Evolutionary conservation across 2,113 vertebrate genomes (phyloP).

Genomic region (Melospiza georgiana): DNA sequence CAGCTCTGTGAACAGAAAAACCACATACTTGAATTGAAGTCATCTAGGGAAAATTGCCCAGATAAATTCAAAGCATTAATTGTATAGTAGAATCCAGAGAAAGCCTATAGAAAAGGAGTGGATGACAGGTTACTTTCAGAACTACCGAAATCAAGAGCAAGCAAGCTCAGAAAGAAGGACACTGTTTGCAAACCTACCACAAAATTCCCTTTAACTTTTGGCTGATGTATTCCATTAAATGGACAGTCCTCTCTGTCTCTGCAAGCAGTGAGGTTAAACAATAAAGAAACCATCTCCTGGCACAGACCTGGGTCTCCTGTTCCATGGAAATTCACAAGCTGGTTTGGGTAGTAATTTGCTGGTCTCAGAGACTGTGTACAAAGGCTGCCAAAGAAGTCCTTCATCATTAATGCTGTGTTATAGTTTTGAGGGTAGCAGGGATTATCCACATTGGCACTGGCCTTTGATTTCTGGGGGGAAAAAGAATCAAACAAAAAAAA

Average conservation of each 20-base stretch:
- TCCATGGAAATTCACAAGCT: constrained; percentile 75
- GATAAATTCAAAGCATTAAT: constrained; percentile 76
- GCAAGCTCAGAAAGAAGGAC: neutral
- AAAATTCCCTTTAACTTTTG: constrained; percentile 82
- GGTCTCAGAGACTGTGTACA: constrained; percentile 79
- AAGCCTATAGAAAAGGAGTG: constrained; percentile 77
- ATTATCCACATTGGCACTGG: constrained; percentile 68
- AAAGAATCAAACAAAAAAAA: neutral
- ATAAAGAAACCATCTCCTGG: constrained; percentile 70
- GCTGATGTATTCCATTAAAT: constrained; percentile 83
- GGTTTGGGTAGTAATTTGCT: constrained; percentile 54
- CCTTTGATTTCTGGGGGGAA: constrained; percentile 43
- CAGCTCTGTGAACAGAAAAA: constrained; percentile 83
- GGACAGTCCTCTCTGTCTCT: constrained; percentile 74
- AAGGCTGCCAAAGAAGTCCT: constrained; percentile 79
- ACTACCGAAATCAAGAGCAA: neutral
- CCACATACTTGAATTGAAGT: constrained; percentile 76
- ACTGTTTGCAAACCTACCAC: constrained; percentile 78
- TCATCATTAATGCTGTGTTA: constrained; percentile 46
- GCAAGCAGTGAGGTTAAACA: constrained; percentile 85
- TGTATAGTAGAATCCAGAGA: constrained; percentile 90
- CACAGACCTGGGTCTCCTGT: constrained; percentile 77
- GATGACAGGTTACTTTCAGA: neutral
- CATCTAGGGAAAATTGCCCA: constrained; percentile 71
- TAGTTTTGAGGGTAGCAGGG: constrained; percentile 85